Evolutionary conservation across 2,888 invertebrate genomes (phyloP).

Genomic region (Muschampia plurimacula): DNA sequence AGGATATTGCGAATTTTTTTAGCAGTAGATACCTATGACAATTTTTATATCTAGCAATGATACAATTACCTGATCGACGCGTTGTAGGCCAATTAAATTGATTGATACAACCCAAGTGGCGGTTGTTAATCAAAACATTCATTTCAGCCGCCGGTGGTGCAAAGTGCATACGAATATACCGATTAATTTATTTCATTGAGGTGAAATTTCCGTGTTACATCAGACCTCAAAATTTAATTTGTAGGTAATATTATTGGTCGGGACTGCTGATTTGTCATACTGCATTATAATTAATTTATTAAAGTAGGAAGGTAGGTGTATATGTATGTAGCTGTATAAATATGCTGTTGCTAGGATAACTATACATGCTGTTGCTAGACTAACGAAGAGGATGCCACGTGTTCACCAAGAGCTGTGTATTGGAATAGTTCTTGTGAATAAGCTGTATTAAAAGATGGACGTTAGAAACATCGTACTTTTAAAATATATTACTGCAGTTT

Average conservation of each 20-base stretch:
- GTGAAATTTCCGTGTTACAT: conserved; percentile 42
- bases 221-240: conserved; percentile 28
- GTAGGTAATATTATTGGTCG: conserved; percentile 2
- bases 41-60: background rate
- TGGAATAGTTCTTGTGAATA: too few species aligned
- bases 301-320: background rate
- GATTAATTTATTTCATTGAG: conserved; percentile 58
- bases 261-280: background rate
- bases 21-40: background rate
- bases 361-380: too few species aligned
- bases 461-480: too few species aligned
- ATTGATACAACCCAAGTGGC: conserved; percentile 62
- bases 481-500: too few species aligned
- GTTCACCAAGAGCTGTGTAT: too few species aligned
- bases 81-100: conserved; percentile 63
- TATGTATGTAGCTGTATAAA: too few species aligned
- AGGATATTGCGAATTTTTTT: too few species aligned
- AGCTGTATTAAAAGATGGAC: too few species aligned
- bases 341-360: too few species aligned
- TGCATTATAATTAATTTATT: background rate
- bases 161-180: conserved; percentile 55
- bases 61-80: conserved; percentile 31
- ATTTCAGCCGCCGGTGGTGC: conserved; percentile 49
- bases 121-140: conserved; percentile 64
- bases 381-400: too few species aligned